Evolutionary conservation across 1,140 invertebrate species (phyloP).

Genomic region (Scaptomyza hsui): DNA sequence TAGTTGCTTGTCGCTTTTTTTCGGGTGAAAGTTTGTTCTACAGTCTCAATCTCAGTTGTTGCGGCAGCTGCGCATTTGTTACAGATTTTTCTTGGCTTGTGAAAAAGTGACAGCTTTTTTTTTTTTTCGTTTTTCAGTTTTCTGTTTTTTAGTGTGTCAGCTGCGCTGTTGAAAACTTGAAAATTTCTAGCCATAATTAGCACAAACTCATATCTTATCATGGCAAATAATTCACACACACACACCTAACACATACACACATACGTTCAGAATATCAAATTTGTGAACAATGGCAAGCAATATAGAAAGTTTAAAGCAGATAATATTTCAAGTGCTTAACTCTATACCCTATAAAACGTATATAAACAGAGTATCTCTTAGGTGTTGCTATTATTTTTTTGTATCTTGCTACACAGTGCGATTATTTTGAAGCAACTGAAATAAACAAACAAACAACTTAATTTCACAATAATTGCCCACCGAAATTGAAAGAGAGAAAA

Average conservation of each 20-base stretch:
- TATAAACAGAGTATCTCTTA: background rate
- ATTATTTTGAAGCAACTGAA: constrained; percentile 19
- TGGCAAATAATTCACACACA: constrained; percentile 62
- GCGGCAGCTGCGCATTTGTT: constrained; percentile 57
- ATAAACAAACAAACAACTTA: constrained; percentile 65
- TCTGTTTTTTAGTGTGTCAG: constrained; percentile 52
- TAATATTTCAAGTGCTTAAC: constrained; percentile 16
- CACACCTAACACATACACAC: constrained; percentile 24
- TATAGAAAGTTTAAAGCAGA: constrained; percentile 64
- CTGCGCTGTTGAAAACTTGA: constrained; percentile 41
- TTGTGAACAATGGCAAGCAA: constrained; percentile 23
- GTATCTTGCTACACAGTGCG: constrained; percentile 40
- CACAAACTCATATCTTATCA: constrained; percentile 71
- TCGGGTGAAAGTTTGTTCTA: constrained; percentile 79
- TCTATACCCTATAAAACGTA: no score
- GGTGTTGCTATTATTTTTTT: constrained; percentile 1
- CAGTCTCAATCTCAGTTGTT: constrained; percentile 18
- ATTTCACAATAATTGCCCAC: constrained; percentile 75
- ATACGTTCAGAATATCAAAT: constrained; percentile 31
- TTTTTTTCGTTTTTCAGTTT: constrained; percentile 9
- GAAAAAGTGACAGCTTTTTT: constrained; percentile 47
- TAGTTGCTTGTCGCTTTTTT: constrained; percentile 53
- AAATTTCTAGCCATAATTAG: constrained; percentile 70
- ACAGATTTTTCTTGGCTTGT: constrained; percentile 63
- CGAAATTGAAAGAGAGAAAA: constrained; percentile 71